Evolutionary conservation across 2,113 vertebrate genomes (phyloP), one percentile per base, ranked within the genome.

Genomic region (Platysteira castanea): DNA sequence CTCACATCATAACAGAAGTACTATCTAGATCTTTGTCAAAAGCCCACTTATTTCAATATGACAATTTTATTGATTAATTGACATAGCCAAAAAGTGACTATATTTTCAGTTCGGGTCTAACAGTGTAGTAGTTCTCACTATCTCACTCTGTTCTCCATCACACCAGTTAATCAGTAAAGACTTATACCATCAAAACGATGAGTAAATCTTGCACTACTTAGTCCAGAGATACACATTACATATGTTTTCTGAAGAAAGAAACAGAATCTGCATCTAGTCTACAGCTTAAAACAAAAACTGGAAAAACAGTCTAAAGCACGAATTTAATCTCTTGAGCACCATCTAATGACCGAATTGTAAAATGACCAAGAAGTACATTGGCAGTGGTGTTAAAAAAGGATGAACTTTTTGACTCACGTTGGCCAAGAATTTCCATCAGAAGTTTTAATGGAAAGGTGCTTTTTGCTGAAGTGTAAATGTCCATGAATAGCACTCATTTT

Each of bases 301-400:
- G 18, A 50, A 90, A 80, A 50, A 44, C 41, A 39, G 74, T 13
- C 30, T 37, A 33, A 77, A 65, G 42, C 11, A 3, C 70, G 79
- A 87, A 93, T 84, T 88, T 74, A 93, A 92, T 94, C 91, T 96
- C 95, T 94, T 94, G 89, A 96, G 95, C 95, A 94, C 95, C 95
- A 96, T 77, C 95, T 97, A 96, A 95, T 86, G 95, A 96, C 92
- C 54, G 87, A 94, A 93, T 13, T 74, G 70, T 77, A 94, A 85
- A 96, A 39, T 77, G 67, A 90, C 63, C n/a, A 39, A 59, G 74
- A 39, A 57, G 50, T 30, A 59, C 67, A 28, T 10, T 63, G 30
- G 68, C 42, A 83, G 39, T 28, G 12, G 28, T n/a, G 7, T 73
- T 76, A 59, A 46, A 78, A 90, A 78, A 42, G 9, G 30, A 59